Conservation (phyloP, 1,140 invertebrate genomes). For the Rhyzopertha dominica region DNA sequence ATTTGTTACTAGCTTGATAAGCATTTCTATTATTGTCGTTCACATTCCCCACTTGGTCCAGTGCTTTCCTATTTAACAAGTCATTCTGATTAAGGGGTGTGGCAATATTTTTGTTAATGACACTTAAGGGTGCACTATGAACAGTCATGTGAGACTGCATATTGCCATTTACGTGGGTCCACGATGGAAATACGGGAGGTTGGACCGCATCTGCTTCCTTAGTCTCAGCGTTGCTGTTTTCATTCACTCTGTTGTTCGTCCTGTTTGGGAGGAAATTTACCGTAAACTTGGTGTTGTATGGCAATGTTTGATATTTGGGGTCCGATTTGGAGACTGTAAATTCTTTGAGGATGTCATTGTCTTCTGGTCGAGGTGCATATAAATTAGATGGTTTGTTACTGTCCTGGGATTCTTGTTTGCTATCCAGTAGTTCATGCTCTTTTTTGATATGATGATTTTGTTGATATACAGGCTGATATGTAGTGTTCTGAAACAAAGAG, state of each 20-base stretch:
- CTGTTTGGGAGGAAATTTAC: slow-evolving; percentile 51
- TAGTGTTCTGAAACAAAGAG: slow-evolving; percentile 33
- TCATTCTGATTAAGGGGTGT: slow-evolving; percentile 55
- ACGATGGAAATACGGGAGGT: no score
- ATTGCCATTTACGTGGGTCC: slow-evolving; percentile 24
- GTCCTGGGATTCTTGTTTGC: slow-evolving; percentile 27
- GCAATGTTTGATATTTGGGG: slow-evolving; percentile 89
- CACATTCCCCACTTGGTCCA: slow-evolving; percentile 20
- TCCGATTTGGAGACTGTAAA: slow-evolving; percentile 73
- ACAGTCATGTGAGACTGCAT: slow-evolving; percentile 52
- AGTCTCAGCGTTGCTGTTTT: slow-evolving; percentile 40
- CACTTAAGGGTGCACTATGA: slow-evolving; percentile 60
- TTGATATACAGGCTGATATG: slow-evolving; percentile 43
- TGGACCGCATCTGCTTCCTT: slow-evolving; percentile 41
- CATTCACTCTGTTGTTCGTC: slow-evolving; percentile 36
- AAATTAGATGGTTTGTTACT: slow-evolving; percentile 28
- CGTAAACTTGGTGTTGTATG: slow-evolving; percentile 81
- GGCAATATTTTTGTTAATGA: slow-evolving; percentile 61
- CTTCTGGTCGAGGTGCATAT: slow-evolving; percentile 25
- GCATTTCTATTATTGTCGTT: slow-evolving; percentile 15
- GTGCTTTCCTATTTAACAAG: slow-evolving; percentile 33
- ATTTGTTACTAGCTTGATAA: neutral
- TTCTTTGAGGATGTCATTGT: slow-evolving; percentile 40
- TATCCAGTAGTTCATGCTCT: slow-evolving; percentile 29
- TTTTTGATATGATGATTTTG: slow-evolving; percentile 40